Evolutionary conservation across 92 coral and sea anemone species (phyloP).

Genomic region (Actinernus sp.): DNA sequence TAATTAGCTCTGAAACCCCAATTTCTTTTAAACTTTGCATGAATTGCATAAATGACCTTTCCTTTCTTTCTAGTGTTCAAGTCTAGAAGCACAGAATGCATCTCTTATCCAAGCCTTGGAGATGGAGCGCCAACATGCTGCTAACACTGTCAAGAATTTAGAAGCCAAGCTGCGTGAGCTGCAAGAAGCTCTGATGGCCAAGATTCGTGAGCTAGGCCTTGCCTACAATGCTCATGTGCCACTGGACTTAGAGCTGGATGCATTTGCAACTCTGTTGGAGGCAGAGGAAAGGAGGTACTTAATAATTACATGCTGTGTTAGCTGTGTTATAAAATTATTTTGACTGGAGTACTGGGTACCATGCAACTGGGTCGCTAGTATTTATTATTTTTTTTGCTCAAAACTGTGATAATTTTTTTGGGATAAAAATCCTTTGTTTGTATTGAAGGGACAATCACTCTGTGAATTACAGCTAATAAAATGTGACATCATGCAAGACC

Average conservation of each 20-base stretch:
- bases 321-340: background rate
- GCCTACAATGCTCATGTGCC: slow-evolving; percentile 97
- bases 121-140: slow-evolving; percentile 92
- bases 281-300: slow-evolving; percentile 95
- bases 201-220: slow-evolving; percentile 94
- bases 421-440: no score
- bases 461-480: no score
- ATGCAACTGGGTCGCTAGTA: background rate
- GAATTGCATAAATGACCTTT: no score
- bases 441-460: no score
- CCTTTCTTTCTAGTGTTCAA: slow-evolving; percentile 64
- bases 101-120: slow-evolving; percentile 92
- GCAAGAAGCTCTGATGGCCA: slow-evolving; percentile 94
- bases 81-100: slow-evolving; percentile 90
- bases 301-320: no score
- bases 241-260: slow-evolving; percentile 85
- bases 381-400: background rate
- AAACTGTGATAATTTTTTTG: background rate
- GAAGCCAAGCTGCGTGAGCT: slow-evolving; percentile 95
- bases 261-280: slow-evolving; percentile 90
- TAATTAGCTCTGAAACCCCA: no score
- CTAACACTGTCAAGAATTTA: slow-evolving; percentile 87
- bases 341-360: background rate
- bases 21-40: no score
- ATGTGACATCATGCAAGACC: slow-evolving; percentile 35